These are phyloP conservation scores for Coregonus sp. DNA, from an alignment of 2,797 vertebrate genomes.

Conservation along the genomic window DNA sequence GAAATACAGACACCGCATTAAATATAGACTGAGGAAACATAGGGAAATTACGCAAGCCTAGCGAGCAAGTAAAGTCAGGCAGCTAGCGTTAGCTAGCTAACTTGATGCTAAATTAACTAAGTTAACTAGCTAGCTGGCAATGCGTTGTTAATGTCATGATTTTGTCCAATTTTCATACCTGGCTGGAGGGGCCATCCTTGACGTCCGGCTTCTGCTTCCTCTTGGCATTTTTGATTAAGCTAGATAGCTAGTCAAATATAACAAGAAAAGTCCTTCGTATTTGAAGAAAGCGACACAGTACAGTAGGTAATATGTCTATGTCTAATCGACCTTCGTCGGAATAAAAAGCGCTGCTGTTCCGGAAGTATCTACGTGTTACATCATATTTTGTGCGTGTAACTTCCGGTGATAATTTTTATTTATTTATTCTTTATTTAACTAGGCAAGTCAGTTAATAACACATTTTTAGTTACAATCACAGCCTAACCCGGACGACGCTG, in stretches of 20 bases:
- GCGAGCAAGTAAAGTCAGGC: too few relatives aligned
- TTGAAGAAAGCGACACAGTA: constrained; percentile 13
- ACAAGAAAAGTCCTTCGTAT: background rate
- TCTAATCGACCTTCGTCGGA: constrained; percentile 52
- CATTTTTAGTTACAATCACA: too few relatives aligned
- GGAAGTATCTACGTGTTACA: constrained; percentile 68
- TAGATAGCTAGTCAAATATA: background rate
- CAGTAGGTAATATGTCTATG: constrained; percentile 27
- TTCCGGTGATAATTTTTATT: constrained; percentile 50
- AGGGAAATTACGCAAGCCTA: too few relatives aligned
- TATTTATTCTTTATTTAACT: too few relatives aligned
- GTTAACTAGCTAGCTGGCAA: constrained; percentile 1
- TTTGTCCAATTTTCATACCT: constrained; percentile 70
- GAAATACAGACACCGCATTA: background rate
- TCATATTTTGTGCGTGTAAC: constrained; percentile 51
- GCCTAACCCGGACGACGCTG: too few relatives aligned
- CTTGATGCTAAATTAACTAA: background rate
- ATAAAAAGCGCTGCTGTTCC: constrained; percentile 34
- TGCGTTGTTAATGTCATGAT: background rate
- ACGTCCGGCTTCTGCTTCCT: constrained; percentile 87
- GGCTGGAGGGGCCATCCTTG: constrained; percentile 87
- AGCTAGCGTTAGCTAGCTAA: too few relatives aligned
- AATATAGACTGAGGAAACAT: background rate
- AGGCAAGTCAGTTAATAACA: too few relatives aligned
- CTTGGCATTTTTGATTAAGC: constrained; percentile 80